Conservation (phyloP, 2,888 invertebrate genomes). For the Agrochola macilenta region DNA sequence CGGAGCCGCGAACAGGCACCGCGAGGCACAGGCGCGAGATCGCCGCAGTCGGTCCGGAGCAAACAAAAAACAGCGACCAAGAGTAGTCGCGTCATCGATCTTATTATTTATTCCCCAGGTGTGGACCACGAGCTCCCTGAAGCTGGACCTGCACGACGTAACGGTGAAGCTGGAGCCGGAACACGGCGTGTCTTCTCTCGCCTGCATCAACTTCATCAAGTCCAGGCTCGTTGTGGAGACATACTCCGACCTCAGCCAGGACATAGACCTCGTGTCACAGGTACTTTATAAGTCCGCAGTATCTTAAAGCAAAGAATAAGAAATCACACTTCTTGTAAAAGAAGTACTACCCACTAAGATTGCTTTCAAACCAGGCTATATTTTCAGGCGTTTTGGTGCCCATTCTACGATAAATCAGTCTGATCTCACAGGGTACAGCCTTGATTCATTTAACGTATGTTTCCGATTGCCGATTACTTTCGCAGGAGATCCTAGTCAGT, state of each 20-base stretch:
- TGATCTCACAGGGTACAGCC: too few species aligned
- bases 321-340: too few species aligned
- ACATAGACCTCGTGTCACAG: constrained; percentile 97
- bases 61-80: too few species aligned
- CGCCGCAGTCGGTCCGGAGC: too few species aligned
- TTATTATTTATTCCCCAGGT: constrained; percentile 87
- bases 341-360: not conserved
- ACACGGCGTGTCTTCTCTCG: constrained; percentile 91
- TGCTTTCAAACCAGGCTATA: not conserved
- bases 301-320: not conserved
- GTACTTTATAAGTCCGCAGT: constrained; percentile 73
- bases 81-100: too few species aligned
- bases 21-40: too few species aligned
- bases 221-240: constrained; percentile 96
- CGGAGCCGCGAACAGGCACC: too few species aligned
- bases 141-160: constrained; percentile 96
- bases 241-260: constrained; percentile 96
- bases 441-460: too few species aligned
- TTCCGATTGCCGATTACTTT: not conserved
- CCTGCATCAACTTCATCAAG: constrained; percentile 97
- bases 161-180: constrained; percentile 93
- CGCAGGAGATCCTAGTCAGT: constrained; percentile 93
- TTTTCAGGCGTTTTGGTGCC: too few species aligned
- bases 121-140: constrained; percentile 95
- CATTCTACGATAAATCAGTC: too few species aligned